Evolutionary conservation across 2,113 vertebrate genomes (phyloP), one percentile per base, ranked within the genome.

Genomic region (Murina feae): DNA sequence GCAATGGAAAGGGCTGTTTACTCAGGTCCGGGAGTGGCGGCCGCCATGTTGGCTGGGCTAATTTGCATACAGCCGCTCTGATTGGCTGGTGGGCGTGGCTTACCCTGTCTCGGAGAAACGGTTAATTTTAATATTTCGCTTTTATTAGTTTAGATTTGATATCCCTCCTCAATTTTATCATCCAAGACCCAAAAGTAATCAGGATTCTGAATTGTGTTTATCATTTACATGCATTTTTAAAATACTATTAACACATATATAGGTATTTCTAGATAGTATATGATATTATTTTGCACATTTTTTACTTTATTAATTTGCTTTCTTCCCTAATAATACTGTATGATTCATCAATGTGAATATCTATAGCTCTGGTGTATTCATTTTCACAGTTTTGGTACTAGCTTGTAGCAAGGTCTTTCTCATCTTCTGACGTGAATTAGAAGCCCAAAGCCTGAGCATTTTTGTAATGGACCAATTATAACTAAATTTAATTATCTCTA

Each of bases 201-300:
- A 55, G 18, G 12, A 58, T 72, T 78, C 44, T 84, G 65, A 75
- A 47, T 89, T 74, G 49, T 79, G 12, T 85, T 82, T 81, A 81
- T 86, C 13, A 55, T 80, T 84, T 49, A 78, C 49, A 51, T 83
- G 4, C 3, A 60, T 82, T 92, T 47, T 80, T 80, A 58, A 49
- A 75, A 72, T 75, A 58, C 44, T 65, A 0, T 35, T 35, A 87
- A 39, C 25, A 78, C 37, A n/a, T 86, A 30, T 11, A 6, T 49
- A 74, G n/a, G 5, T 91, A 81, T 66, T n/a, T 49, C 68, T 93
- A 69, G 18, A 71, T 1, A 66, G 6, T 12, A 51, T 42, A n/a
- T 51, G 79, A 5, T 93, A 51, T 63, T 93, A 44, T 71, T 90
- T 93, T 93, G 7, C 20, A 47, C 72, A 47, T 69, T 92, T 93